Conservation (phyloP, 2,888 invertebrate genomes). For the Rapana venosa region DNA sequence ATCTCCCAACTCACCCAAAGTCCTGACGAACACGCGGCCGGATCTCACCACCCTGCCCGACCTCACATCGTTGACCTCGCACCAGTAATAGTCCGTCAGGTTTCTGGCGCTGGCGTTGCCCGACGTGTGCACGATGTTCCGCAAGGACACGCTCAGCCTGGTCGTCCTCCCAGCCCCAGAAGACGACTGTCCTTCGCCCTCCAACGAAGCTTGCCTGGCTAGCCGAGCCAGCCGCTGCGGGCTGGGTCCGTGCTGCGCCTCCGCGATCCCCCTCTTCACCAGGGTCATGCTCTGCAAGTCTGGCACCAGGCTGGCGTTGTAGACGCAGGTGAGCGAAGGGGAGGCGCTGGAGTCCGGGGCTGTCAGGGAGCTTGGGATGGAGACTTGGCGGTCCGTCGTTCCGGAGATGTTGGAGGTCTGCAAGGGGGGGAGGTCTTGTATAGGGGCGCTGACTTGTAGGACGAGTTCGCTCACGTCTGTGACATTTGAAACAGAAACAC, state of each 20-base stretch:
- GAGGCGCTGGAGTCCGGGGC: not conserved
- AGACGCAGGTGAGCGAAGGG: not conserved
- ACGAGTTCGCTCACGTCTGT: not conserved
- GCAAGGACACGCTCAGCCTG: not conserved
- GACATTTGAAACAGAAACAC: not conserved
- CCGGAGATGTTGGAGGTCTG: not conserved
- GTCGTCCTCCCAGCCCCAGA: not conserved
- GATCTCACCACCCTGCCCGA: not conserved
- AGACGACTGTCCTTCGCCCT: too few species aligned
- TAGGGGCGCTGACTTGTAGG: not conserved
- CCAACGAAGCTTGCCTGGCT: too few species aligned
- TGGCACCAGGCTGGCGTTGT: not conserved
- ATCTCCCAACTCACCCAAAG: too few species aligned
- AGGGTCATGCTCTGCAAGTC: conserved; percentile 18
- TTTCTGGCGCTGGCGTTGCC: not conserved
- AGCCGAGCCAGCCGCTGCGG: not conserved
- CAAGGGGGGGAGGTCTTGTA: not conserved
- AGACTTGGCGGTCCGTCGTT: not conserved
- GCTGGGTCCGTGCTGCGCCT: not conserved
- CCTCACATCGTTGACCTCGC: conserved; percentile 15
- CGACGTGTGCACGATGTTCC: not conserved
- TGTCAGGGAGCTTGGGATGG: not conserved
- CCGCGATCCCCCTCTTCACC: not conserved
- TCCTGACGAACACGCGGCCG: not conserved
- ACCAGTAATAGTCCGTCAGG: conserved; percentile 25